These are phyloP conservation scores for Cyanocitta stelleri DNA, from an alignment of 2,113 vertebrate species.

Conservation along the genomic window DNA sequence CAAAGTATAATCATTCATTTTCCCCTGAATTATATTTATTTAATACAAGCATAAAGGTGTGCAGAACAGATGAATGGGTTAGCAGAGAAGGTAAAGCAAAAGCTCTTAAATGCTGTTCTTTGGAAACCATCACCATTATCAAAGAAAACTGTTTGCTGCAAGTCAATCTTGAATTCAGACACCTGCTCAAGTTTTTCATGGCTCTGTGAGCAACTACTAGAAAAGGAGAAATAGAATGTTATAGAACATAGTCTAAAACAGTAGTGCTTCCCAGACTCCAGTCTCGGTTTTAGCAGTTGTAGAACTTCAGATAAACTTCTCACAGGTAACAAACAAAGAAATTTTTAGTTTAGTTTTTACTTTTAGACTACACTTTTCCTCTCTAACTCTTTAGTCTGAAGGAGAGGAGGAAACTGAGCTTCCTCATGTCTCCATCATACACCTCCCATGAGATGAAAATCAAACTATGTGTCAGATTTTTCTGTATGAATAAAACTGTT, in stretches of 20 bases:
- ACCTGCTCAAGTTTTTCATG: background rate
- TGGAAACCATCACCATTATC: background rate
- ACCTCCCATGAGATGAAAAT: background rate
- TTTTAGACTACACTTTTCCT: background rate
- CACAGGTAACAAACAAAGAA: background rate
- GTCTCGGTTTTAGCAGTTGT: background rate
- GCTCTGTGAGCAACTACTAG: background rate
- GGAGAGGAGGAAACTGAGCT: background rate
- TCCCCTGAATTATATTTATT: slow-evolving; percentile 19
- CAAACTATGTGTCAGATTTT: background rate
- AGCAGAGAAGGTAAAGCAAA: background rate
- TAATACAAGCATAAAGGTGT: background rate
- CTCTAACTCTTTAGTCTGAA: background rate
- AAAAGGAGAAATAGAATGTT: background rate
- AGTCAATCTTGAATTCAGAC: background rate
- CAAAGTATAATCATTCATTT: background rate
- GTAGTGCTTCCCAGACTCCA: background rate
- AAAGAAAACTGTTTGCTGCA: background rate
- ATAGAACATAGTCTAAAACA: background rate
- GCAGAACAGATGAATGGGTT: background rate
- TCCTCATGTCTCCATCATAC: background rate
- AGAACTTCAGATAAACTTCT: background rate
- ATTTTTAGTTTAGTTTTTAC: background rate
- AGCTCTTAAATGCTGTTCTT: background rate
- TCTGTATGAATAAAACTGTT: background rate